phyloP scores from a whole-genome alignment of 2,797 vertebrate genomes.

The Clarias pachynema region DNA sequence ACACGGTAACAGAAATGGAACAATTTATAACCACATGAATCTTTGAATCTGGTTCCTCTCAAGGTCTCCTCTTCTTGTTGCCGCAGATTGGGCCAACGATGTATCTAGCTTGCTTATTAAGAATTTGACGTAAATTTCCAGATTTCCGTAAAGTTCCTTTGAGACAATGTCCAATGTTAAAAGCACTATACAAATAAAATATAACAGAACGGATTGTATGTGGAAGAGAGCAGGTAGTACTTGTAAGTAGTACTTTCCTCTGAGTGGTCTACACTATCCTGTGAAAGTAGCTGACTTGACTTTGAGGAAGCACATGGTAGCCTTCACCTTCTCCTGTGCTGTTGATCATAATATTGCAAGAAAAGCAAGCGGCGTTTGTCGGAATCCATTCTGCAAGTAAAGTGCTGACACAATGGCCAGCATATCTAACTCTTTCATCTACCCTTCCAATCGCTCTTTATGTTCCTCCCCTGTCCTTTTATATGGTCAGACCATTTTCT shows the following conservation, averaged over 20 bases:
- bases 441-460: background rate
- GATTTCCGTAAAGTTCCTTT: background rate
- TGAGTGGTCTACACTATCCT: background rate
- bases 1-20: background rate
- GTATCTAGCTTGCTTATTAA: background rate
- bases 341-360: background rate
- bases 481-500: constrained; percentile 27
- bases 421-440: background rate
- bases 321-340: background rate
- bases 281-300: background rate
- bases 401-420: constrained; percentile 14
- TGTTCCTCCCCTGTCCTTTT: constrained; percentile 25
- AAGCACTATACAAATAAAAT: background rate
- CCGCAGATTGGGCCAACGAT: background rate
- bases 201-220: background rate
- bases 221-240: background rate
- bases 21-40: background rate
- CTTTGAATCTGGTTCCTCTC: background rate
- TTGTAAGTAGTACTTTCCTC: background rate
- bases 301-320: background rate
- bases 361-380: constrained; percentile 1
- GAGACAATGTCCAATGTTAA: background rate
- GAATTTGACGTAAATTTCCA: background rate
- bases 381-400: background rate
- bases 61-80: background rate